Evolutionary conservation across 2,797 vertebrate species (phyloP).

Genomic region (Parauchenoglanis punctatus): DNA sequence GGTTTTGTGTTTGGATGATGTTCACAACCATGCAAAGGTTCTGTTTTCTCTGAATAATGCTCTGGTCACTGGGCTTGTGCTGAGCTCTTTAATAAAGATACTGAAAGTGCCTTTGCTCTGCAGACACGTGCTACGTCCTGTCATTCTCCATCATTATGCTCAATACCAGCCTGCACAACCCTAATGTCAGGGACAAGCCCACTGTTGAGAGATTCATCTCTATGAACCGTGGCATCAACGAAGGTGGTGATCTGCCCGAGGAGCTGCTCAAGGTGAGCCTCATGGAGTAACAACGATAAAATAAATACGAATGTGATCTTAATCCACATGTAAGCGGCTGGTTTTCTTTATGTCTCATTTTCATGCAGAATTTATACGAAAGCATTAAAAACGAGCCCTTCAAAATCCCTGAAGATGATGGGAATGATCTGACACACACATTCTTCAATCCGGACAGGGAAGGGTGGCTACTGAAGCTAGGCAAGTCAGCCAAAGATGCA

Average conservation of each 20-base stretch:
- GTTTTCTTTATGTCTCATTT: not conserved
- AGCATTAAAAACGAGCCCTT: slow-evolving; percentile 98
- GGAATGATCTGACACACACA: slow-evolving; percentile 95
- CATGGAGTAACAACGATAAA: not conserved
- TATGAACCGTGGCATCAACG: slow-evolving; percentile 98
- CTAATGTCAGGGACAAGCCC: slow-evolving; percentile 94
- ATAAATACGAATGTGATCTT: not conserved
- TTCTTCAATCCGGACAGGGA: slow-evolving; percentile 98
- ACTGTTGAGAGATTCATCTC: slow-evolving; percentile 93
- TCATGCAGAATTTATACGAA: slow-evolving; percentile 91
- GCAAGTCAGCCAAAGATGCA: slow-evolving; percentile 81
- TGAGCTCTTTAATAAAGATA: not conserved
- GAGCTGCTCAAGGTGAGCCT: slow-evolving; percentile 88
- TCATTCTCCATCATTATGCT: slow-evolving; percentile 98
- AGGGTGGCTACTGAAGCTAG: slow-evolving; percentile 97
- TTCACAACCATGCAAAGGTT: not conserved
- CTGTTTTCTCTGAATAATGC: not conserved
- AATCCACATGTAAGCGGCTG: not conserved
- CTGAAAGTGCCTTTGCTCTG: slow-evolving; percentile 37
- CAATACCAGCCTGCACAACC: slow-evolving; percentile 97
- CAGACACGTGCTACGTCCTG: slow-evolving; percentile 96
- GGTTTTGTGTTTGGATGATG: not conserved
- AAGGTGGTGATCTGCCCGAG: slow-evolving; percentile 94
- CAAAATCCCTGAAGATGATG: slow-evolving; percentile 97
- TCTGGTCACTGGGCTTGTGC: not conserved